Evolutionary conservation across 2,797 vertebrate genomes (phyloP).

Genomic region (Anolis apletophallus): DNA sequence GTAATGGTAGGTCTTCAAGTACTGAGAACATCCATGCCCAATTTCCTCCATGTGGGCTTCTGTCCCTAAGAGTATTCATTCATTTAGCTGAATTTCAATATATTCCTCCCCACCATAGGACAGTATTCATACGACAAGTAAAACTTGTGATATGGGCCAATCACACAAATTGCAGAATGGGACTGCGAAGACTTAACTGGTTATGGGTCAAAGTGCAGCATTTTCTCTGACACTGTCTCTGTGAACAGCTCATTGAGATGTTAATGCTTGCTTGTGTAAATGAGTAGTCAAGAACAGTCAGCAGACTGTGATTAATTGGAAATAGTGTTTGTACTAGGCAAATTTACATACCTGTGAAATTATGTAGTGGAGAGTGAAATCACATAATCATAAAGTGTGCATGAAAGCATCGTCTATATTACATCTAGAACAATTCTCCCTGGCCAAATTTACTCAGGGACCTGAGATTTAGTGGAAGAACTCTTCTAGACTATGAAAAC

Average conservation of each 20-base stretch:
- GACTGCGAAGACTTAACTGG: not conserved
- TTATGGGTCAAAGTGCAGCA: not conserved
- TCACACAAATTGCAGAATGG: not conserved
- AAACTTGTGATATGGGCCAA: not conserved
- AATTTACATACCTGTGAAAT: not conserved
- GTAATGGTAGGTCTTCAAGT: not conserved
- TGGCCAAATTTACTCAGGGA: not conserved
- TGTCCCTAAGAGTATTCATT: not conserved
- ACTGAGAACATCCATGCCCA: not conserved
- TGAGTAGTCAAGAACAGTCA: not conserved
- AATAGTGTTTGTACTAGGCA: not conserved
- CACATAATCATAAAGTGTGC: not conserved
- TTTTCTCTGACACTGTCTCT: not conserved
- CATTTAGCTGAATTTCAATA: no score
- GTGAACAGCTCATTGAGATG: not conserved
- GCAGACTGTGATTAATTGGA: conserved; percentile 6
- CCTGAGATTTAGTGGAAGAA: conserved; percentile 21
- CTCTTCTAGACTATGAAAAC: not conserved
- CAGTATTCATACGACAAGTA: not conserved
- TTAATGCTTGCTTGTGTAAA: not conserved
- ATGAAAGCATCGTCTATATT: not conserved
- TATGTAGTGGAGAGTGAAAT: not conserved
- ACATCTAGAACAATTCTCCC: not conserved
- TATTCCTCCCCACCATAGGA: no score
- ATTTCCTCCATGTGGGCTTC: not conserved